Base-by-base conservation (phyloP, 2,888 invertebrate species). In the Nasonovia ribisnigri region DNA sequence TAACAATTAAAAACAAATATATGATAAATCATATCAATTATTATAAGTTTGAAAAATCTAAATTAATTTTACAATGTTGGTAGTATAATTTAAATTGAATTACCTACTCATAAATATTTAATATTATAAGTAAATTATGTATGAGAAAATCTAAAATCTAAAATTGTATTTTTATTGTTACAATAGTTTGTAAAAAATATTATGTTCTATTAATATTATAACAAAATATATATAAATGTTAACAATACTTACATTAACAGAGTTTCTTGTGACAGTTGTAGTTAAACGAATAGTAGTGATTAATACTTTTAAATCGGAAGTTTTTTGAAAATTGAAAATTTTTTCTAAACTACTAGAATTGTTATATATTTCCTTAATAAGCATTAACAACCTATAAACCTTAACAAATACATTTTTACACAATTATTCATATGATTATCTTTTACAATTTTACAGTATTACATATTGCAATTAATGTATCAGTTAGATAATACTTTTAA, bases 241-340 rank as follows among this genome's bases (percentile, higher is more conserved):
- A 88, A 29, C 0, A 42, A 54, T 90, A 90, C 86, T 90, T 90
- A 93, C 93, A 93, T 67, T 93, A 42, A 60, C 43, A 20, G 90
- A 46, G 48, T 90, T 93, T 29, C 67, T 93, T 84, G 93, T 51
- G 43, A 93, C 26, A 67, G 60, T 60, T 8, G 93, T 93, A 48
- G 67, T 60, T 86, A 86, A 36, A 13, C 93, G 90, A 13, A 93
- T 86, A 67, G 86, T 90, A 60, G 11, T 90, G 5, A 93, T 86
- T 90, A 87, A 60, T 60, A 24, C 11, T 67, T 93, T 90, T 60
- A 93, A 46, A 90, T 93, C 93, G n/a, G 46, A 16, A 24, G 90
- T 42, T 67, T 90, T 90, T 86, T 93, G 93, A 43, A 60, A 67
- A 43, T 43, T 86, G 3, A 93, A 86, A n/a, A 93, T 93, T 90